Percentiles rank a stretch among this genome's conserved stretches.
Conservation (phyloP, 2,797 vertebrate species). For the Falco novaeseelandiae region DNA sequence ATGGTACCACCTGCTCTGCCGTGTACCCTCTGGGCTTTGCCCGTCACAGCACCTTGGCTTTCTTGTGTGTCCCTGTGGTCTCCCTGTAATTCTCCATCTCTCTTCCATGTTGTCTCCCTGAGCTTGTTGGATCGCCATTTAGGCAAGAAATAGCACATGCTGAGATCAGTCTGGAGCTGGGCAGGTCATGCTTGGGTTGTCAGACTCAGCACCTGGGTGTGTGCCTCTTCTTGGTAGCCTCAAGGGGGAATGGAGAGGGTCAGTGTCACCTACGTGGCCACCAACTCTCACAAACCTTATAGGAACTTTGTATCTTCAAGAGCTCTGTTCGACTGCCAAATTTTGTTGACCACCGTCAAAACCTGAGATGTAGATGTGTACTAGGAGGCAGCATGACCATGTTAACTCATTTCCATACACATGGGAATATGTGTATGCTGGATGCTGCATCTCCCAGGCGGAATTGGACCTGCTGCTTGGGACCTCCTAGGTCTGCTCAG, state of each 20-base stretch:
- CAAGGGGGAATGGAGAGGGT: fast-evolving
- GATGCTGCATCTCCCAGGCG: neutral
- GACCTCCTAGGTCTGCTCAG: neutral
- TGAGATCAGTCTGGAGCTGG: neutral
- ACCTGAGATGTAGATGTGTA: neutral
- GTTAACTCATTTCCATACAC: neutral
- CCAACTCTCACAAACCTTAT: neutral
- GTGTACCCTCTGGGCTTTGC: neutral
- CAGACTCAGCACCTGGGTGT: neutral
- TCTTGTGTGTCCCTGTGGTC: neutral
- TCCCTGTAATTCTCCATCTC: neutral
- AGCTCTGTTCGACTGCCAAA: neutral
- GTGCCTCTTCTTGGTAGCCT: neutral
- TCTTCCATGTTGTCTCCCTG: fast-evolving
- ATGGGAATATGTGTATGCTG: neutral
- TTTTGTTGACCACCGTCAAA: neutral
- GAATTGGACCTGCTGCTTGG: neutral
- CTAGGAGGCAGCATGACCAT: neutral
- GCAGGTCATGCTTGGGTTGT: neutral
- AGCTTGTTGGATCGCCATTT: neutral
- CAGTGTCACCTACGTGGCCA: neutral
- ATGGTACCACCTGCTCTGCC: neutral
- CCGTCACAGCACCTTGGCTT: fast-evolving
- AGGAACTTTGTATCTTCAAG: neutral
- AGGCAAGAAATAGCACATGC: neutral